phyloP scores from a whole-genome alignment of 2,113 vertebrate species.

The Ameiurus melas region DNA sequence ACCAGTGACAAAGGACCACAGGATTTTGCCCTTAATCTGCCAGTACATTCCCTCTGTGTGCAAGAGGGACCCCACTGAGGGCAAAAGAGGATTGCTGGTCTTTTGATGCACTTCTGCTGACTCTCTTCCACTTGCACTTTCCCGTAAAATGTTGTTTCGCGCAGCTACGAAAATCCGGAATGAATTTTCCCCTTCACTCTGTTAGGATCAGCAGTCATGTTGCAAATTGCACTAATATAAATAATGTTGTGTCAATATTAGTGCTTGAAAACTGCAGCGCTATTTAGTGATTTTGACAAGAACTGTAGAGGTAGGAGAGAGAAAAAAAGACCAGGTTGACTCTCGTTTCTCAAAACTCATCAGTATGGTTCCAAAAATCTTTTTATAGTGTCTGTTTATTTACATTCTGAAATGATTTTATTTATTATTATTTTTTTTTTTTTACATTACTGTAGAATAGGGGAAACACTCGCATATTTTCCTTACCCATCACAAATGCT shows the following conservation, averaged over 20 bases:
- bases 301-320: background rate
- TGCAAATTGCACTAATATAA: conserved; percentile 8
- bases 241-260: conserved; percentile 21
- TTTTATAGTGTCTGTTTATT: conserved; percentile 22
- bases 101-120: conserved; percentile 44
- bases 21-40: conserved; percentile 53
- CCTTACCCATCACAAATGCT: conserved; percentile 42
- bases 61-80: conserved; percentile 29
- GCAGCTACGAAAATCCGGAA: background rate
- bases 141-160: conserved; percentile 3
- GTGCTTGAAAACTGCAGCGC: conserved; percentile 12
- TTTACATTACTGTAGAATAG: conserved; percentile 23
- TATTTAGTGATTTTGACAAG: conserved; percentile 9
- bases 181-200: conserved; percentile 5
- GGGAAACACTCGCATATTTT: conserved; percentile 44
- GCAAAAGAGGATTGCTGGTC: conserved; percentile 41
- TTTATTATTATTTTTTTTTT: conserved; percentile 21
- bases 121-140: conserved; percentile 27
- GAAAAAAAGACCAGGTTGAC: background rate
- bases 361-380: background rate
- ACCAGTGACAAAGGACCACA: conserved; percentile 38
- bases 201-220: conserved; percentile 29
- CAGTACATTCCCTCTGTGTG: conserved; percentile 31
- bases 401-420: conserved; percentile 9
- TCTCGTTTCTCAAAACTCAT: conserved; percentile 12